Evolutionary conservation across 2,888 invertebrate species (phyloP), one percentile per base, ranked within the genome.

Genomic region (Chrysotoxum bicinctum): DNA sequence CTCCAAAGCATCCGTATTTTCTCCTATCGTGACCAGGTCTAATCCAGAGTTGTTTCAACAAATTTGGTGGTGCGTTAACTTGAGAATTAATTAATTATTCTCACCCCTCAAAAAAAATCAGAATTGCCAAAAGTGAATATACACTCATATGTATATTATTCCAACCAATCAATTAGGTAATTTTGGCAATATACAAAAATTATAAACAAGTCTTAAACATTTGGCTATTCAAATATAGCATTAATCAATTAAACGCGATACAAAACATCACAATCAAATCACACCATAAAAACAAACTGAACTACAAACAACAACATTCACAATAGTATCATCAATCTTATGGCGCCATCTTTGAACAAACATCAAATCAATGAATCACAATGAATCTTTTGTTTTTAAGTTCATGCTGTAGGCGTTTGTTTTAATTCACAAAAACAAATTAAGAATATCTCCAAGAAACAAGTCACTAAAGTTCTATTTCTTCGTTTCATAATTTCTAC

Each of bases 361-460:
- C n/a, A n/a, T n/a, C n/a, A 37, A 58, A 54, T 52, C 7, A 16
- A 16, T 60, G 60, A 60, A 60, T 60, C 60, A 60, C 60, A 60
- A 60, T 60, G 16, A 58, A 21, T 8, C 9, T 19, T 58, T 58
- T 56, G n/a, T 54, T 32, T 54, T 60, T 10, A 3, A 16, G n/a
- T 37, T n/a, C n/a, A n/a, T 26, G 8, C 9, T n/a, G 12, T 35
- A n/a, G 60, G 23, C n/a, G 58, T 48, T 50, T 50, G 23, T 43
- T 50, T 14, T 14, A 37, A 37, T 35, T 58, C 21, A 58, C 21
- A 9, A 54, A 56, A 35, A 56, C 21, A 58, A 58, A 8, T 14
- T 16, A n/a, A 35, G 37, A 21, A 23, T 35, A 35, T 5, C 35
- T 10, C 21, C 12, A n/a, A 4, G 26, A 7, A n/a, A 26, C n/a